Evolutionary conservation across 2,113 vertebrate genomes (phyloP).

Genomic region (Lathamus discolor): DNA sequence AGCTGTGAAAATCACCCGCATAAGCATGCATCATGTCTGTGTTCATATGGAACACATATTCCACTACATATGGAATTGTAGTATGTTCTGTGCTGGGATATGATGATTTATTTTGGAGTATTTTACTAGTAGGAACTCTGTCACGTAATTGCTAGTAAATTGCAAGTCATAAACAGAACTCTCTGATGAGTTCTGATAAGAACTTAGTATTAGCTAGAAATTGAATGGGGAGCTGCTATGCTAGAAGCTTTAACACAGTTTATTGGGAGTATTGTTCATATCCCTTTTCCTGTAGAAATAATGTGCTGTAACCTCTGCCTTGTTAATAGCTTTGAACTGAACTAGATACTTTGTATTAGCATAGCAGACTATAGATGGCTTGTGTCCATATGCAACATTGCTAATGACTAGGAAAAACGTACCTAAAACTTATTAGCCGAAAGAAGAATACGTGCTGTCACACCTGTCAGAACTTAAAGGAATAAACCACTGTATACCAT

Average conservation of each 20-base stretch:
- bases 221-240: not conserved
- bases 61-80: not conserved
- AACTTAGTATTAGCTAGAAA: not conserved
- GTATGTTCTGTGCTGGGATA: not conserved
- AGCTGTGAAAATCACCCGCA: not conserved
- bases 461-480: not conserved
- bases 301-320: not conserved
- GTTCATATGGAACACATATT: not conserved
- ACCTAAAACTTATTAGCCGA: not conserved
- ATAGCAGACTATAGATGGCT: not conserved
- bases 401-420: not conserved
- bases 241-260: not conserved
- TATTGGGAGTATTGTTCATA: not conserved
- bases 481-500: not conserved
- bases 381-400: not conserved
- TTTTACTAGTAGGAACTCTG: not conserved
- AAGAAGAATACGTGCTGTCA: not conserved
- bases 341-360: not conserved
- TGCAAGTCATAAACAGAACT: not conserved
- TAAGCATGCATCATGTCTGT: accelerated
- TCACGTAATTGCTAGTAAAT: slow-evolving; percentile 27
- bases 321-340: not conserved
- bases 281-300: not conserved
- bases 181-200: slow-evolving; percentile 1
- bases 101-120: not conserved